Base-by-base conservation (phyloP, 2,888 invertebrate genomes). In the Eilema sororculum region DNA sequence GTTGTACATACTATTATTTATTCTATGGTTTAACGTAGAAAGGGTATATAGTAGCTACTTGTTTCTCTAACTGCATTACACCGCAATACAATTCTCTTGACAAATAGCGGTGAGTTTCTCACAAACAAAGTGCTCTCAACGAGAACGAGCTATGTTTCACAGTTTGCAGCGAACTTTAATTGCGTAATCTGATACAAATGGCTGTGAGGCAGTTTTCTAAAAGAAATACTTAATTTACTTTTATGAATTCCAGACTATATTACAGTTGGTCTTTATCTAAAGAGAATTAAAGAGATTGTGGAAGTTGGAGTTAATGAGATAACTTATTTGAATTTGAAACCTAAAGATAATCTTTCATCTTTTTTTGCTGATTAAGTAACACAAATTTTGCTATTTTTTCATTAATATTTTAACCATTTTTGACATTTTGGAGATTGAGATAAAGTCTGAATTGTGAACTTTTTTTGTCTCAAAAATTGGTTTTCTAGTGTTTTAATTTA, bases 161-260 rank as follows among this genome's bases (percentile, higher is more conserved):
- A 72, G 83, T 84, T 85, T 83, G 82, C 83, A 86, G 78, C 80
- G 78, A 85, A 86, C 84, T 86, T 86, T 90, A 89, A 90, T 90
- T 89, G 84, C 83, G 82, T 88, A 88, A 89, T 89, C 86, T 85
- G 86, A 89, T 84, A 84, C 73, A 78, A 67, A 79, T 81, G 74
- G 72, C 73, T 75, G 73, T 74, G 76, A 78, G 74, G 76, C 83
- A 79, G 85, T 84, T 69, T 33, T 79, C 76, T 80, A 80, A 79
- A 76, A 84, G 79, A 72, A 79, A 80, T 37, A 83, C 79, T 78
- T 73, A 76, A 81, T 76, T 82, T 80, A 80, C 81, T 80, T 80
- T 66, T 78, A 81, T 74, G 41, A 80, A 71, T 74, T 63, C 30
- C 66, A 74, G 73, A 73, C 71, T 60, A 64, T 37, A 73, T 73